A percentile compares a stretch with the other conserved stretches of the same genome.
Conservation (phyloP, 2,888 invertebrate genomes). For the Drosophila villosipedis region DNA sequence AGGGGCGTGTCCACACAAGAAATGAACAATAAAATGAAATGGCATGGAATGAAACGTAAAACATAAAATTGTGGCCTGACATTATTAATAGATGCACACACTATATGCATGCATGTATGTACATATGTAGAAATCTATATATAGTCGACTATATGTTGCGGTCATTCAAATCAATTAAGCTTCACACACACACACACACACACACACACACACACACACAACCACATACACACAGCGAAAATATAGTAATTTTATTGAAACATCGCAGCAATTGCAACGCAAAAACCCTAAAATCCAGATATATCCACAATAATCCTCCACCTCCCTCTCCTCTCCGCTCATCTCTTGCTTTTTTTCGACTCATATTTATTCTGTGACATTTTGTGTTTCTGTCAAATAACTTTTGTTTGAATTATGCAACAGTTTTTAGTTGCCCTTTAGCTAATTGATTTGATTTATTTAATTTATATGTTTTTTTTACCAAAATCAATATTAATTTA, state of each 20-base stretch:
- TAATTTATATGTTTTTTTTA: background rate
- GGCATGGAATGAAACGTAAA: constrained; percentile 72
- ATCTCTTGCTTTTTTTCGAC: background rate
- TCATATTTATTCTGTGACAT: background rate
- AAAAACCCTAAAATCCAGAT: background rate
- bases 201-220: constrained; percentile 23
- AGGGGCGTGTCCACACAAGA: constrained; percentile 6
- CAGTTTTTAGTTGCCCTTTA: background rate
- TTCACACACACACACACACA: constrained; percentile 39
- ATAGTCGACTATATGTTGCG: constrained; percentile 40
- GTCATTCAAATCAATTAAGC: constrained; percentile 66
- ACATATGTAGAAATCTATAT: constrained; percentile 1
- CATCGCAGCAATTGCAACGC: constrained; percentile 22
- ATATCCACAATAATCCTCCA: background rate
- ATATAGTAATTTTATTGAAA: constrained; percentile 23
- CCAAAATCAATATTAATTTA: background rate
- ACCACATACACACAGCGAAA: constrained; percentile 15
- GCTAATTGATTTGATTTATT: background rate
- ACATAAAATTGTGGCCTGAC: constrained; percentile 67
- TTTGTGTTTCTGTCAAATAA: background rate
- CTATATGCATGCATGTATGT: background rate
- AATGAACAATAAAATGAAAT: constrained; percentile 68
- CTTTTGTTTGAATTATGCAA: constrained; percentile 5
- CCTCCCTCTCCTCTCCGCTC: no score
- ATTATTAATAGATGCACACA: constrained; percentile 67